These are phyloP conservation scores for Sarcophaga caerulescens DNA, from an alignment of 2,888 invertebrate genomes.

Conservation along the genomic window DNA sequence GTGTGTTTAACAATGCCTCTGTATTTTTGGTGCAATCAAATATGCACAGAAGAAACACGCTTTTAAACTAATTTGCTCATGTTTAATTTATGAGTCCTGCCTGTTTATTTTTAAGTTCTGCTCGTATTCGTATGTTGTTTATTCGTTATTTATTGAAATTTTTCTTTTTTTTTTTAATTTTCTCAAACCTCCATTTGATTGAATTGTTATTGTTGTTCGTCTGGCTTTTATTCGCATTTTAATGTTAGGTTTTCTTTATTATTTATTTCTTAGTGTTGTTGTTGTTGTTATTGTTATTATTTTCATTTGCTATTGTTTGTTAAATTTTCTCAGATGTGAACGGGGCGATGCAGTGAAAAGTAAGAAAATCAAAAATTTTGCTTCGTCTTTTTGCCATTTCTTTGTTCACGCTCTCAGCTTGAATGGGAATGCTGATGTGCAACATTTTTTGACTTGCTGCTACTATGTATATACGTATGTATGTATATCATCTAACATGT, in stretches of 20 bases:
- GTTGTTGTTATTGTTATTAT: not conserved
- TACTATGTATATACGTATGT: no score
- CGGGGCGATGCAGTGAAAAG: not conserved
- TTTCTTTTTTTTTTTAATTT: slow-evolving; percentile 5
- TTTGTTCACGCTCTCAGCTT: not conserved
- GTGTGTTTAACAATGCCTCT: not conserved
- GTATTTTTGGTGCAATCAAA: slow-evolving; percentile 41
- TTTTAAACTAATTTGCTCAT: slow-evolving; percentile 60
- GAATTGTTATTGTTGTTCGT: slow-evolving; percentile 18
- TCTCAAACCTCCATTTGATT: slow-evolving; percentile 17
- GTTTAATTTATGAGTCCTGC: slow-evolving; percentile 64
- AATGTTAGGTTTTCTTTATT: slow-evolving; percentile 7
- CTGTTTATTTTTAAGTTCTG: slow-evolving; percentile 16
- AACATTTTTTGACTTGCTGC: not conserved
- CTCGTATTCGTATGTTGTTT: not conserved
- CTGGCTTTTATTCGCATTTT: not conserved
- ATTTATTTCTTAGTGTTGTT: slow-evolving; percentile 14
- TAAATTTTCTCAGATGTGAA: slow-evolving; percentile 51
- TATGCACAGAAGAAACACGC: slow-evolving; percentile 41
- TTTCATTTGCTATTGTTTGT: slow-evolving; percentile 46
- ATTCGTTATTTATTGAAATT: no score
- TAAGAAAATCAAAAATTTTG: slow-evolving; percentile 30
- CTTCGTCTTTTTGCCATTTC: slow-evolving; percentile 23
- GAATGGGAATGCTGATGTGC: not conserved
- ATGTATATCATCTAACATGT: not conserved